Base-by-base conservation (phyloP, 1,140 invertebrate species). In the Agrilus planipennis region DNA sequence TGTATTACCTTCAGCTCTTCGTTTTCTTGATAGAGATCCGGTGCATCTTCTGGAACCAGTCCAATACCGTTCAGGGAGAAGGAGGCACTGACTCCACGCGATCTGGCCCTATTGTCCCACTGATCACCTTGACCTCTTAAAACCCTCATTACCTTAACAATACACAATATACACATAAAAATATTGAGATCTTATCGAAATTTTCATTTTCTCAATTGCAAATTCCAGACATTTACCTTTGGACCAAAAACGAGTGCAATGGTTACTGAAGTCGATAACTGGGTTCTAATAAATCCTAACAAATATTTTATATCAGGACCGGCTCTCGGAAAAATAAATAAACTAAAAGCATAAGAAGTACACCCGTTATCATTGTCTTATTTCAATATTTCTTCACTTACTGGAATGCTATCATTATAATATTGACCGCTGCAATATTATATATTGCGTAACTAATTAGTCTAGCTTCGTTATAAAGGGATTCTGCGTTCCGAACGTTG, bases 371-470 rank as follows among this genome's bases (percentile, higher is more conserved):
- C 10, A 6, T n/a, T 3, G 6, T 14, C 15, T 3, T 20, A n/a
- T n/a, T n/a, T n/a, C n/a, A n/a, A n/a, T n/a, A n/a, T n/a, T n/a
- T n/a, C n/a, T n/a, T n/a, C 41, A 85, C 85, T 83, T 73, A 93
- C 89, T 90, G 88, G 51, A 93, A 79, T 3, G 83, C 77, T 34
- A 90, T 79, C 81, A 92, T 89, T 18, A 86, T 71, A 25, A 82
- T 88, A 61, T 93, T 93, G 44, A 92, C 84, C 32, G 86, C 71
- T 38, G 89, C 85, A 48, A 92, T 93, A 61, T 92, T 93, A 65
- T 94, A 93, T 39, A 92, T 90, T 5, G 89, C 85, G 64, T 88
- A 90, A 27, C 84, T 89, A 50, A 93, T 93, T 41, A 89, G 73
- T 54, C 84, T 72, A 4, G 89, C 89, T 66, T 94, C 90, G 62